Evolutionary conservation across 2,797 vertebrate species (phyloP).

Genomic region (Lepilemur ruficaudatus): DNA sequence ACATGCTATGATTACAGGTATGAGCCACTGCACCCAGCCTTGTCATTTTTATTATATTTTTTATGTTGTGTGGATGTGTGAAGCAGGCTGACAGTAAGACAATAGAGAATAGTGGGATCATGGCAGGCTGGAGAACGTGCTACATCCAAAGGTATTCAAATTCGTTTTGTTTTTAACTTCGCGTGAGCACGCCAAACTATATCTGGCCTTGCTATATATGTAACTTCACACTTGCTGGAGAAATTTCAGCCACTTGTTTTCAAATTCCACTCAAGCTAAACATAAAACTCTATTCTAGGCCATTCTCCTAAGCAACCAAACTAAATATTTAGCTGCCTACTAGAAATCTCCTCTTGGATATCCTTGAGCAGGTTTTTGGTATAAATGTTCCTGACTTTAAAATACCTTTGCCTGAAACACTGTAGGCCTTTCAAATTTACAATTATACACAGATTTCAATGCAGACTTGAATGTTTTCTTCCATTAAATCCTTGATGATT

Average conservation of each 20-base stretch:
- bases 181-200: background rate
- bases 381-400: slow-evolving; percentile 7
- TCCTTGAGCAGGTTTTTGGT: background rate
- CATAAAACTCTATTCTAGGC: slow-evolving; percentile 24
- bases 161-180: background rate
- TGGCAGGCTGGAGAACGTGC: background rate
- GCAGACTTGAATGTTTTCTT: background rate
- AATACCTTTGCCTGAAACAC: background rate
- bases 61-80: background rate
- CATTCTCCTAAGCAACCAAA: background rate
- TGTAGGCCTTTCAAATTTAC: background rate
- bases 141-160: background rate
- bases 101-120: rapidly evolving
- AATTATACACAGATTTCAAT: background rate
- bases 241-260: background rate
- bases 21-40: background rate
- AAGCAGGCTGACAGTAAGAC: background rate
- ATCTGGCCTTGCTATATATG: background rate
- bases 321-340: background rate
- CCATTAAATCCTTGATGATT: background rate
- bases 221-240: background rate
- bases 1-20: background rate
- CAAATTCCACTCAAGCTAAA: slow-evolving; percentile 34
- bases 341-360: background rate
- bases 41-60: background rate